Evolutionary conservation across 2,113 vertebrate species (phyloP).

Genomic region (Erythrolamprus reginae): DNA sequence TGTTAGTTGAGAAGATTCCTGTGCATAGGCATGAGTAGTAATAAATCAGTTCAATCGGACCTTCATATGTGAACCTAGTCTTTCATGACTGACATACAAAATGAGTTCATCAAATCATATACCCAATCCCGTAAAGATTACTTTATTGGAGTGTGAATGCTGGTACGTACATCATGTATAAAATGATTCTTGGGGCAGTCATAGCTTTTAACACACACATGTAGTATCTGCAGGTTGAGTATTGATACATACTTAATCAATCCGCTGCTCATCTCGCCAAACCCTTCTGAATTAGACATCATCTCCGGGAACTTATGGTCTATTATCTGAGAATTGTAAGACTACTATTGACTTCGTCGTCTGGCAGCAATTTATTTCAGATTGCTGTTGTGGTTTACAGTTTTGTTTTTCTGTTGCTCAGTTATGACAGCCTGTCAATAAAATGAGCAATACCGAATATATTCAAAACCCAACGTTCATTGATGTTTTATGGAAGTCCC

Average conservation of each 20-base stretch:
- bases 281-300: slow-evolving; percentile 7
- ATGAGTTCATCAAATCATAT: background rate
- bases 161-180: background rate
- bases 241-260: background rate
- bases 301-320: background rate
- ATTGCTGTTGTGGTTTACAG: slow-evolving; percentile 33
- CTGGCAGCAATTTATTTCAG: slow-evolving; percentile 38
- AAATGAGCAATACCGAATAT: slow-evolving; percentile 19
- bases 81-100: background rate
- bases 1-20: background rate
- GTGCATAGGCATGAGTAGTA: background rate
- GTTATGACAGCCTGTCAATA: slow-evolving; percentile 38
- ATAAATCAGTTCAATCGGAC: background rate
- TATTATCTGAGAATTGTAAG: background rate
- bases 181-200: background rate
- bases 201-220: background rate
- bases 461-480: slow-evolving; percentile 24
- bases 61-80: background rate
- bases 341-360: slow-evolving; percentile 1
- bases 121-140: background rate
- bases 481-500: slow-evolving; percentile 29
- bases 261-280: background rate
- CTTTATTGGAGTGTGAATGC: background rate
- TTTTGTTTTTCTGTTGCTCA: slow-evolving; percentile 21
- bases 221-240: background rate